A percentile compares a stretch with the other conserved stretches of the same genome.
These are phyloP conservation scores for Picathartes gymnocephalus DNA, from an alignment of 2,113 vertebrate genomes.

Conservation along the genomic window DNA sequence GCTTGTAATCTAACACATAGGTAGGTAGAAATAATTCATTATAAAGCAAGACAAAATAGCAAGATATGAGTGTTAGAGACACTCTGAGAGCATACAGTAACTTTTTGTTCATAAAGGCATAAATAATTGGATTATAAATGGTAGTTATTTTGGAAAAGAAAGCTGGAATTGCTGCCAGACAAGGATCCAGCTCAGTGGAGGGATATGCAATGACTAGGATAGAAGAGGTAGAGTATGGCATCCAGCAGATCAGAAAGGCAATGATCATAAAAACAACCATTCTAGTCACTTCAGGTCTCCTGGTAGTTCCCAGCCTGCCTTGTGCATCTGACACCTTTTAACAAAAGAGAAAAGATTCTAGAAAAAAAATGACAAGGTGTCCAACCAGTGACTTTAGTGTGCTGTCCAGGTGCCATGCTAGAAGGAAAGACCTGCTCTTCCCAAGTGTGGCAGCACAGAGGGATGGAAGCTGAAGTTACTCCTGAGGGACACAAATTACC, in stretches of 20 bases:
- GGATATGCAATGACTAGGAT: slow-evolving; percentile 79
- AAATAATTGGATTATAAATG: slow-evolving; percentile 88
- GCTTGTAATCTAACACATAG: background rate
- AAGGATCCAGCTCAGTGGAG: slow-evolving; percentile 80
- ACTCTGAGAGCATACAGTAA: slow-evolving; percentile 58
- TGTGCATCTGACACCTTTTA: slow-evolving; percentile 79
- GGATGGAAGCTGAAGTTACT: background rate
- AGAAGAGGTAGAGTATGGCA: slow-evolving; percentile 82
- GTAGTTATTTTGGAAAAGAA: slow-evolving; percentile 90
- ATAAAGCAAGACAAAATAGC: background rate
- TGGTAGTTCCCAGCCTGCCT: slow-evolving; percentile 73
- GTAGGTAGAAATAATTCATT: background rate
- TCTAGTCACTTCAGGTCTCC: slow-evolving; percentile 85
- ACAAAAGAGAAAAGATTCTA: background rate
- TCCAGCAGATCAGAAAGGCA: slow-evolving; percentile 88
- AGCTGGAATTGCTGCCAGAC: slow-evolving; percentile 80
- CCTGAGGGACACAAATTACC: background rate
- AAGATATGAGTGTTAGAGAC: background rate
- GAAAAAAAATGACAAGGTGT: background rate
- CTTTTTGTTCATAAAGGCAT: slow-evolving; percentile 93
- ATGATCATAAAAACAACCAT: slow-evolving; percentile 90
- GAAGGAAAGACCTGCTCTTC: background rate
- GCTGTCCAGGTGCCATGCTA: background rate
- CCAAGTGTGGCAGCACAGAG: background rate
- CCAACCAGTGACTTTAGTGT: background rate